phyloP scores from a whole-genome alignment of 2,888 invertebrate species.

The Aphodius granarius region DNA sequence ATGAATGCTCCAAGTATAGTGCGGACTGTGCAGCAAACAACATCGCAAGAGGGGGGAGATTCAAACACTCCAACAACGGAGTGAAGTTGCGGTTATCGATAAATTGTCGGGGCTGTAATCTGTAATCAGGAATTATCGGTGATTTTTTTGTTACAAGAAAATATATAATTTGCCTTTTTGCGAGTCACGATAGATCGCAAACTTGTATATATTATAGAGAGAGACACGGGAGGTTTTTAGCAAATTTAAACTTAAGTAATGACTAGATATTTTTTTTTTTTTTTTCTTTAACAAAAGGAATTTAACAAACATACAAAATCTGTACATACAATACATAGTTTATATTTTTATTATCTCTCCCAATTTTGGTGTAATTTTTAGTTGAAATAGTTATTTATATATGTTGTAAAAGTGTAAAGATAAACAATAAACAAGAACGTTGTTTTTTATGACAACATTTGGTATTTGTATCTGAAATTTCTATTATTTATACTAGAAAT shows the following conservation, averaged over 20 bases:
- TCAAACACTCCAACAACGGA: constrained; percentile 24
- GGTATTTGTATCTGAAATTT: background rate
- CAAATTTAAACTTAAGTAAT: constrained; percentile 9
- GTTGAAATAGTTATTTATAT: constrained; percentile 31
- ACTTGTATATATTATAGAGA: background rate
- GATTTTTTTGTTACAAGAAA: constrained; percentile 12
- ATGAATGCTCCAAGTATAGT: constrained; percentile 50
- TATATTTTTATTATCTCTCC: constrained; percentile 31
- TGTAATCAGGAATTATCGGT: background rate
- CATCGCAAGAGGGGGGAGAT: constrained; percentile 21
- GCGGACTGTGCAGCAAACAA: constrained; percentile 24
- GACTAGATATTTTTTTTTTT: constrained; percentile 8
- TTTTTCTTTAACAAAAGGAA: background rate
- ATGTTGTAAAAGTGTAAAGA: constrained; percentile 29
- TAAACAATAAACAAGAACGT: constrained; percentile 5
- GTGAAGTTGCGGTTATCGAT: constrained; percentile 4
- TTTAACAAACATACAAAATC: constrained; percentile 16
- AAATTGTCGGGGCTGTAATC: background rate
- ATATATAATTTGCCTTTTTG: constrained; percentile 19
- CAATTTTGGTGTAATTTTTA: constrained; percentile 30
- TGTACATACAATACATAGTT: constrained; percentile 34
- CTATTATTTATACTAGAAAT: background rate
- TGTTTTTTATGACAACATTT: background rate
- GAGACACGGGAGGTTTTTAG: background rate
- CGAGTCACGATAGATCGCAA: constrained; percentile 9